Evolutionary conservation across 2,797 vertebrate genomes (phyloP), one percentile per base, ranked within the genome.

Genomic region (Hyperoplus immaculatus): DNA sequence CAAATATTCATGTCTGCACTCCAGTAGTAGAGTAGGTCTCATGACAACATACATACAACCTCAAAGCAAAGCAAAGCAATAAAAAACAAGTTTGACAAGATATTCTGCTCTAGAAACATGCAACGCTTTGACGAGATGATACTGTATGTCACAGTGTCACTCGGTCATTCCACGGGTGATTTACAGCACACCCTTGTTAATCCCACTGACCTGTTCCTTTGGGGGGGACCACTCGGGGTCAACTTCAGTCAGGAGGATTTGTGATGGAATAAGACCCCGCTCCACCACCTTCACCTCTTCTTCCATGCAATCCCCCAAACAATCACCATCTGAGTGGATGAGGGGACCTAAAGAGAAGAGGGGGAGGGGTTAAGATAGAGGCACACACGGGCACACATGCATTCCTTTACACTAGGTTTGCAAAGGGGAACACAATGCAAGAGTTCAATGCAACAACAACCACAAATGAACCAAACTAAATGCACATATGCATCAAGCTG

Each of bases 151-250:
- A 49, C 14, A 45, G 43, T 13, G 7, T 63, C 64, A 14, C n/a
- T 12, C 50, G 5, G 41, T 7, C 16, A 51, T 36, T 60, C 1
- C 63, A 72, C 3, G 2, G 9, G 6, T 62, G 45, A 65, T 42
- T 72, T 75, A 61, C 29, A 29, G 29, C 3, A 29, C 62, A 67
- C 0, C 7, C 57, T 38, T 12, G 6, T 43, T 49, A 69, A 45
- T 13, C 15, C 43, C 54, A 78, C 91, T 84, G 38, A 95, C 93
- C 88, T 90, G 72, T 21, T 87, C 77, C 58, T 81, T 86, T 8
- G 78, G 29, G 16, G 83, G 76, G 0, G 53, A 72, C 64, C 66
- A 64, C 12, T 82, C 59, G 0, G 71, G 65, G 78, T 91, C 79
- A 71, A 29, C 72, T 60, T 81, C 88, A 63, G 68, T 39, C 60